Percentiles rank a stretch among this genome's conserved stretches.
These are phyloP conservation scores for Drosophila bunnanda DNA, from an alignment of 2,888 invertebrate genomes.

Conservation along the genomic window DNA sequence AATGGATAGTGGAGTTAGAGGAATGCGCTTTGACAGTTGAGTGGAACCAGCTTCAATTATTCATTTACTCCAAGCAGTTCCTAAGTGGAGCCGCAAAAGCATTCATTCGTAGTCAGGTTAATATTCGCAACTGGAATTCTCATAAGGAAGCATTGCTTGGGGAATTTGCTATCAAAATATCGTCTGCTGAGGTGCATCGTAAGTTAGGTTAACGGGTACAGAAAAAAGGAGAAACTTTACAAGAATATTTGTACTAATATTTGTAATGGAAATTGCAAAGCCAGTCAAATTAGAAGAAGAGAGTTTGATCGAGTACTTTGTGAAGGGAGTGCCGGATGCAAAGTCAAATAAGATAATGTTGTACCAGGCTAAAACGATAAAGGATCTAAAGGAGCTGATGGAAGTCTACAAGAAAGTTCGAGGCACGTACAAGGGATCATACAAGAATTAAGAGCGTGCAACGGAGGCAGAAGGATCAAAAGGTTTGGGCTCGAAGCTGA, in stretches of 20 bases:
- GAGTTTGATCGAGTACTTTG: background rate
- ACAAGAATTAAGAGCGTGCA: background rate
- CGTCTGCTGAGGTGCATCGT: background rate
- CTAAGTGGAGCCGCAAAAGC: background rate
- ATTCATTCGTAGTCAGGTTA: background rate
- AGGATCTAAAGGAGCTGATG: background rate
- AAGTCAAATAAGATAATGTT: conserved; percentile 1
- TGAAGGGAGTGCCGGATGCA: background rate
- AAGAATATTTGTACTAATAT: background rate
- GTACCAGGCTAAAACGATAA: background rate
- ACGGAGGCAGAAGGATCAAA: background rate
- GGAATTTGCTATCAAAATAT: background rate
- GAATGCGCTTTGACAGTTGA: background rate
- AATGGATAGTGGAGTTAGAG: too few relatives aligned
- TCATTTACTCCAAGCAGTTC: background rate
- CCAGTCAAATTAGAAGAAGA: background rate
- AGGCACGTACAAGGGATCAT: background rate
- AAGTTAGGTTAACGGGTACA: background rate
- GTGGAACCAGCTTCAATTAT: background rate
- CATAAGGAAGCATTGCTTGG: background rate
- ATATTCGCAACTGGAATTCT: background rate
- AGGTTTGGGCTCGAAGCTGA: background rate
- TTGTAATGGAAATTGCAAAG: background rate
- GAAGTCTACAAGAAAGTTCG: background rate
- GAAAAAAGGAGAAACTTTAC: background rate